phyloP scores from a whole-genome alignment of 2,797 vertebrate species.

The Pyrocephalus nanus region DNA sequence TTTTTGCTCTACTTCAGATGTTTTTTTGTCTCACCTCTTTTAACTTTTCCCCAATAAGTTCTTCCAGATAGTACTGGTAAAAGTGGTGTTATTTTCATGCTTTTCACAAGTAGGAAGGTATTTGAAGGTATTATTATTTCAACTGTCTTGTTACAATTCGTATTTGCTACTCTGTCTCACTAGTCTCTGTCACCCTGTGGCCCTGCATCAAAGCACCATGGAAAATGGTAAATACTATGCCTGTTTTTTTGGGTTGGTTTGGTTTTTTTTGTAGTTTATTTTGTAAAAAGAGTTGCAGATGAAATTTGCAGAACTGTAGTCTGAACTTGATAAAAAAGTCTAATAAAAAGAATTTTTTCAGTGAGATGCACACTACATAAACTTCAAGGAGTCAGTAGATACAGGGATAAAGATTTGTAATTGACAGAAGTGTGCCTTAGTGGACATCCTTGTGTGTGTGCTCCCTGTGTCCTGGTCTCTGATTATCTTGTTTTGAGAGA shows the following conservation, averaged over 20 bases:
- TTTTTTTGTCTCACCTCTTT: background rate
- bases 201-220: background rate
- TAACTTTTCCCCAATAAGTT: background rate
- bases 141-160: background rate
- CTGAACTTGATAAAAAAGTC: background rate
- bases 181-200: background rate
- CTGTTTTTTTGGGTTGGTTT: background rate
- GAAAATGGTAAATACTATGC: background rate
- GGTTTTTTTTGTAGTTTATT: background rate
- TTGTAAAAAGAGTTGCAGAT: background rate
- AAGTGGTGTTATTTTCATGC: background rate
- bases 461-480: background rate
- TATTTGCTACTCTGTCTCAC: background rate
- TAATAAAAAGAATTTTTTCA: background rate
- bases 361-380: background rate
- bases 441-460: background rate
- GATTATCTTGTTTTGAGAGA: background rate
- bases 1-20: background rate
- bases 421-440: background rate
- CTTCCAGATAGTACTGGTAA: background rate
- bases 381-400: background rate
- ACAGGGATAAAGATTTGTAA: background rate
- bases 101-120: background rate
- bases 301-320: background rate
- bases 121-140: background rate